phyloP scores from a whole-genome alignment of 2,888 invertebrate genomes.

The Boloria selene region DNA sequence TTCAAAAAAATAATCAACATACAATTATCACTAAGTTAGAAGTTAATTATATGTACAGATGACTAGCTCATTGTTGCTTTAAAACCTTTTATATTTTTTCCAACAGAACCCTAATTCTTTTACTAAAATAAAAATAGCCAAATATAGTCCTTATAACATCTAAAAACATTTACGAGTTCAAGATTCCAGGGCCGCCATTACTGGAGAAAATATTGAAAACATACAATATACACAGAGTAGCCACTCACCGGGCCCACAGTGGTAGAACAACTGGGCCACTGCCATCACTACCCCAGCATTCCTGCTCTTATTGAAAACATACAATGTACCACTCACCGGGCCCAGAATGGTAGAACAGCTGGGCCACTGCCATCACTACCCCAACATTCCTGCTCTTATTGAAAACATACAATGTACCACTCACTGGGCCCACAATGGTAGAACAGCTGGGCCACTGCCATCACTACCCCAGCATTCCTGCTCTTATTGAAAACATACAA shows the following conservation, averaged over 20 bases:
- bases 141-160: no score
- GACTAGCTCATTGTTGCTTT: no score
- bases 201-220: not conserved
- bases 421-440: conserved; percentile 96
- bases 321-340: conserved; percentile 81
- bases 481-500: conserved; percentile 85
- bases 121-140: no score
- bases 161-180: no score
- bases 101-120: no score
- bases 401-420: conserved; percentile 16
- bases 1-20: no score
- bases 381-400: conserved; percentile 97
- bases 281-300: conserved; percentile 99
- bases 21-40: no score
- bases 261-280: conserved; percentile 98
- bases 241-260: conserved; percentile 91
- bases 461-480: conserved; percentile 97
- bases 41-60: no score
- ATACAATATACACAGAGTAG: not conserved
- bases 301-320: conserved; percentile 88
- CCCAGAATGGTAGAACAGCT: conserved; percentile 97
- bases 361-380: conserved; percentile 98
- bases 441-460: conserved; percentile 98
- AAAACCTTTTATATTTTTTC: no score
- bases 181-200: no score